Evolutionary conservation across 2,888 invertebrate genomes (phyloP).

Genomic region (Limulus polyphemus): DNA sequence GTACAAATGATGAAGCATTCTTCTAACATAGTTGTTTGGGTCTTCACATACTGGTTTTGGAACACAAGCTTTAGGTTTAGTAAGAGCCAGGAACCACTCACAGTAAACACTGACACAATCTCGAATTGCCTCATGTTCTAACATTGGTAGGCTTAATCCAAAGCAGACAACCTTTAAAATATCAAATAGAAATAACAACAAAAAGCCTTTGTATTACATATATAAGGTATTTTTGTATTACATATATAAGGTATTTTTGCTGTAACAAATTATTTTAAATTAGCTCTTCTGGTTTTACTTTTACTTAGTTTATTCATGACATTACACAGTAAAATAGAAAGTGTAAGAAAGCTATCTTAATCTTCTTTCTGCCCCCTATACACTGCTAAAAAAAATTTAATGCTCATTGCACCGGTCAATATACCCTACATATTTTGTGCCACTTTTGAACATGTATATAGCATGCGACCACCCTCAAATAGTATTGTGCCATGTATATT

Average conservation of each 20-base stretch:
- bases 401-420: too few relatives aligned
- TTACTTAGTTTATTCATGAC: too few relatives aligned
- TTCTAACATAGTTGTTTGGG: conserved; percentile 76
- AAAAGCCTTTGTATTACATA: background rate
- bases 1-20: conserved; percentile 82
- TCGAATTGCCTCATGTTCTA: conserved; percentile 84
- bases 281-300: background rate
- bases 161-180: conserved; percentile 67
- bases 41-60: conserved; percentile 78
- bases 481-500: too few relatives aligned
- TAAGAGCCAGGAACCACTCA: conserved; percentile 84
- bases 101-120: conserved; percentile 95
- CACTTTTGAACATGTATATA: too few relatives aligned
- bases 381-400: too few relatives aligned
- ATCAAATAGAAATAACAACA: conserved; percentile 5
- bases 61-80: conserved; percentile 53
- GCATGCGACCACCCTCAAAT: too few relatives aligned
- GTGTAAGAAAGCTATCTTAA: too few relatives aligned
- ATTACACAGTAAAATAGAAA: too few relatives aligned
- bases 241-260: conserved; percentile 1
- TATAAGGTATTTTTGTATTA: background rate
- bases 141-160: conserved; percentile 74
- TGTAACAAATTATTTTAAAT: background rate
- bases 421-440: too few relatives aligned
- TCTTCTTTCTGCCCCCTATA: too few relatives aligned